These are phyloP conservation scores for Corythoichthys intestinalis DNA, from an alignment of 2,113 vertebrate genomes.

Conservation along the genomic window DNA sequence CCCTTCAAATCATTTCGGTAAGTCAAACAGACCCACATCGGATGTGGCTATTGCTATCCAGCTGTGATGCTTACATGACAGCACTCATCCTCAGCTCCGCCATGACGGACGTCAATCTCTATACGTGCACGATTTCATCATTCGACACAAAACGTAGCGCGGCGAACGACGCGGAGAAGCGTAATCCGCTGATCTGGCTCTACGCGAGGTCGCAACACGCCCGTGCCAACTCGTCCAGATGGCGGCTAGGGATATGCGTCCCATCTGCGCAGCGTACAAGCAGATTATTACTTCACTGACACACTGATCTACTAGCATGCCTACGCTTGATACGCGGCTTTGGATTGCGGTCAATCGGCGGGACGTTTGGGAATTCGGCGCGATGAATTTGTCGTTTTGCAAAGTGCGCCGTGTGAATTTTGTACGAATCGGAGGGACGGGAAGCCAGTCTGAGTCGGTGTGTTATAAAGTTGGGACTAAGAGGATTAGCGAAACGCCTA, in stretches of 20 bases:
- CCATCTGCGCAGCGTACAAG: constrained; percentile 65
- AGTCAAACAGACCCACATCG: background rate
- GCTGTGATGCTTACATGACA: constrained; percentile 4
- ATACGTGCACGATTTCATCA: constrained; percentile 47
- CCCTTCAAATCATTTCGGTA: constrained; percentile 15
- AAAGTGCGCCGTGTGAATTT: constrained; percentile 36
- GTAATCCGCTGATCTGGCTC: constrained; percentile 65
- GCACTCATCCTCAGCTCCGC: constrained; percentile 8
- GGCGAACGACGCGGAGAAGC: constrained; percentile 30
- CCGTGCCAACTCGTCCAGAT: constrained; percentile 63
- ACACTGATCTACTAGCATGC: constrained; percentile 67
- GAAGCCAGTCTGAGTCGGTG: constrained; percentile 57
- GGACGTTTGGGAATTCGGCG: constrained; percentile 3
- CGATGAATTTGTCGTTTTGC: no score
- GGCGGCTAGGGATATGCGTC: constrained; percentile 62
- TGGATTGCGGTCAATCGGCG: constrained; percentile 1
- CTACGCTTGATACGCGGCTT: constrained; percentile 17
- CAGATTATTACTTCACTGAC: constrained; percentile 63
- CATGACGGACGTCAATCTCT: constrained; percentile 36
- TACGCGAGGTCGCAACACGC: constrained; percentile 36
- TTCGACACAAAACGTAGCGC: constrained; percentile 58
- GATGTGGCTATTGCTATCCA: background rate
- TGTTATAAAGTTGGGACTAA: constrained; percentile 65
- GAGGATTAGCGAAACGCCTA: constrained; percentile 71
- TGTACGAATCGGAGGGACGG: constrained; percentile 39